Evolutionary conservation across 2,888 invertebrate genomes (phyloP), one percentile per base, ranked within the genome.

Genomic region (Notodonta dromedarius): DNA sequence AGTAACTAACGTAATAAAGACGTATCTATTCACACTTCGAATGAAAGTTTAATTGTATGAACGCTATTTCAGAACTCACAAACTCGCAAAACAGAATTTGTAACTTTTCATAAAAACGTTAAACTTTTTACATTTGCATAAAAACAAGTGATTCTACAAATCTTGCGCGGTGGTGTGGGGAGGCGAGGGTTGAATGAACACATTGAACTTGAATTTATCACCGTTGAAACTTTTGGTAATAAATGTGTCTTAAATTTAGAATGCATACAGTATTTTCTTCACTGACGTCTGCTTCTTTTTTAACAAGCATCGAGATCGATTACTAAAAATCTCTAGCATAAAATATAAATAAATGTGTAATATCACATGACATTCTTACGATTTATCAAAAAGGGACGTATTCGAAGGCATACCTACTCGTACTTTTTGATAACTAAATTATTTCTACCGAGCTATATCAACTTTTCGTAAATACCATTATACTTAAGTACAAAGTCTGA

Each of bases 151-250:
- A 55, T 59, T 63, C 63, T 61, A 64, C 50, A 50, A 59, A 62
- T 56, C 13, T 60, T 54, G 60, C 16, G 62, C 53, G 16, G 16
- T 16, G 16, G 50, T 63, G 57, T 60, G 54, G 56, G 51, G 58
- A 65, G 65, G 58, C 62, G 11, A 65, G 61, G 73, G 70, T 72
- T 52, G 58, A 68, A 70, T 62, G 59, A 65, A 63, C 66, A 55
- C 67, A 75, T 65, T 70, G 59, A 67, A 67, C 63, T 57, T 55
- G 56, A 66, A 67, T 65, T 67, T 64, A 71, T 70, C 53, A 53
- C 51, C 6, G 58, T 44, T 55, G 56, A 63, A 53, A 59, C 51
- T 55, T 59, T 62, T 62, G n/a, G 56, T 57, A 65, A 55, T 55
- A 55, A 32, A 4, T 55, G 14, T 16, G 12, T 70, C n/a, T 72